Base-by-base conservation (phyloP, 64 coral and sea anemone species). In the Orbicella faveolata region DNA sequence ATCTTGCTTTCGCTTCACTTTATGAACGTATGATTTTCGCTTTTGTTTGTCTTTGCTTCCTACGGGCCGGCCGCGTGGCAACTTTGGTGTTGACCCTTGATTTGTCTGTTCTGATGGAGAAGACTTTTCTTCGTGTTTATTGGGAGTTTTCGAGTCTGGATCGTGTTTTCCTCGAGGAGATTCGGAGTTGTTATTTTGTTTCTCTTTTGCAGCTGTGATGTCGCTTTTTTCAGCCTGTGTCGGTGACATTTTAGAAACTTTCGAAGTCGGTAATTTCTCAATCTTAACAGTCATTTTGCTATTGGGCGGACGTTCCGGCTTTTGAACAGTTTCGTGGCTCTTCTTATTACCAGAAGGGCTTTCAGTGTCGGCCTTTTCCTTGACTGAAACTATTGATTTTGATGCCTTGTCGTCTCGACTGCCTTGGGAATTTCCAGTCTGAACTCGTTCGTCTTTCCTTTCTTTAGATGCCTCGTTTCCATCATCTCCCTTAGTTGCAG, bases 31-130 rank as follows among this genome's bases (percentile, higher is more conserved):
- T 5, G 83, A 12, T 78, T 90, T 94, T 65, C 95, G 81, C 26
- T 97, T 97, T 36, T 97, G 89, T 23, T 97, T 94, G 77, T 97
- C 95, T 79, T 97, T 97, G 84, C 92, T 94, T 8, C 95, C 95
- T 20, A 55, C 78, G 12, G 95, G 95, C 2, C 95, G 95, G 35
- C 95, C 95, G 1, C 82, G 65, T 0, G 39, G 41, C 34, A 14
- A 51, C n/a, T 73, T 53, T 19, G 20, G 63, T 65, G 20, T 1
- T 17, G 65, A 1, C 34, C 7, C 33, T 18, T 25, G 23, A 25
- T 19, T 52, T 68, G 25, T 36, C 4, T 70, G 19, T 10, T 12
- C 30, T 33, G 82, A 14, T 18, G 82, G 36, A 72, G 82, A 52
- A 6, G 82, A 73, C 36, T 33, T 34, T 53, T 52, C 36, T 37